Base-by-base conservation (phyloP, 2,888 invertebrate genomes). In the Chymomyza caudatula region DNA sequence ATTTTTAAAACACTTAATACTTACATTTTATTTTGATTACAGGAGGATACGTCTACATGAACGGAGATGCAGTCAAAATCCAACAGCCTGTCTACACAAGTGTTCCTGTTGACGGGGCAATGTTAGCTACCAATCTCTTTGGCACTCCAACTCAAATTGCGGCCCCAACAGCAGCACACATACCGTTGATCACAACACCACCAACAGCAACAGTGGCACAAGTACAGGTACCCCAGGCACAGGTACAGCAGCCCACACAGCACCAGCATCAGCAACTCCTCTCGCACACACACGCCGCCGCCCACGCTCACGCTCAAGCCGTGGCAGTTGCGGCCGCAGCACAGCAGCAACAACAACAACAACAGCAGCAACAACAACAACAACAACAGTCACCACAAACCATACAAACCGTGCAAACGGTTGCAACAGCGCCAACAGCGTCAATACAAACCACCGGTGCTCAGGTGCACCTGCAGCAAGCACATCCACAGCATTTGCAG, bases 1-100 rank as follows among this genome's bases (percentile, higher is more conserved):
- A n/a, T n/a, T n/a, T n/a, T n/a, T n/a, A n/a, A n/a, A n/a, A n/a
- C n/a, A n/a, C n/a, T n/a, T n/a, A n/a, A n/a, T n/a, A n/a, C 29
- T 37, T 3, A 37, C 29, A 37, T 11, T 11, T 37, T 11, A 37
- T 11, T 37, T 11, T 37, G 2, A 2, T 37, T 11, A 22, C 75
- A 87, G 89, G 89, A 81, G 94, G 94, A 91, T 93, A 93, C 92
- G 94, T 94, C 92, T 95, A 94, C 93, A 94, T 95, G 94, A 95
- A 95, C 94, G 95, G 94, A 93, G 95, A 95, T 92, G 93, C 94
- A 92, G 94, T 93, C 91, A 94, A 94, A 76, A 81, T 89, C 70
- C 89, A 88, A 92, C 92, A 93, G 92, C 93, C 93, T 91, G 92
- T 93, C 89, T 94, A 92, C 91, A 91, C 92, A 90, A 92, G 93